Evolutionary conservation across 2,113 vertebrate genomes (phyloP).

Genomic region (Sinocyclocheilus maitianheensis): DNA sequence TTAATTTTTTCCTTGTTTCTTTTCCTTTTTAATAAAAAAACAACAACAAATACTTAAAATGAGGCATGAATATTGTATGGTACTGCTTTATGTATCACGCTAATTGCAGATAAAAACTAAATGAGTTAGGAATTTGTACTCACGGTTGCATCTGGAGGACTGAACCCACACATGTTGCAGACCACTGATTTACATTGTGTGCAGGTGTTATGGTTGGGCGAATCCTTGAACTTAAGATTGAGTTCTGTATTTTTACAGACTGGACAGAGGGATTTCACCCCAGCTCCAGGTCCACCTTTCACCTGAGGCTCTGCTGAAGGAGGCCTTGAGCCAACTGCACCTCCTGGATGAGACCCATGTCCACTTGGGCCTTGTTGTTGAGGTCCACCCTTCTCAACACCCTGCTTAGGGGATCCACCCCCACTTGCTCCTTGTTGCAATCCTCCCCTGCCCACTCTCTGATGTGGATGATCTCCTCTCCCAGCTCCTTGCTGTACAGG

Average conservation of each 20-base stretch:
- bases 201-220: constrained; percentile 89
- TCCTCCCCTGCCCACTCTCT: constrained; percentile 49
- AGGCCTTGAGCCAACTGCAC: constrained; percentile 63
- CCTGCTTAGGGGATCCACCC: constrained; percentile 64
- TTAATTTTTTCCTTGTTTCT: background rate
- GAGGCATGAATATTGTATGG: background rate
- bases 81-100: background rate
- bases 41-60: background rate
- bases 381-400: constrained; percentile 65
- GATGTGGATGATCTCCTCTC: constrained; percentile 22
- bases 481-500: constrained; percentile 49
- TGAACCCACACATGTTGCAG: constrained; percentile 96
- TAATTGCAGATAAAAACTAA: background rate
- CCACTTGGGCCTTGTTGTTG: constrained; percentile 68
- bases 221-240: constrained; percentile 79
- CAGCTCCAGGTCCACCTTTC: constrained; percentile 62
- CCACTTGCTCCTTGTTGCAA: constrained; percentile 32
- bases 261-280: constrained; percentile 83
- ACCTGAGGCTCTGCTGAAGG: constrained; percentile 62
- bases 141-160: constrained; percentile 87
- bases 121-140: constrained; percentile 63
- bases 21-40: background rate
- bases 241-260: constrained; percentile 92
- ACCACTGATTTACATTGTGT: constrained; percentile 90
- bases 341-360: constrained; percentile 49